Evolutionary conservation across 2,113 vertebrate genomes (phyloP).

Genomic region (Pseudopodoces humilis): DNA sequence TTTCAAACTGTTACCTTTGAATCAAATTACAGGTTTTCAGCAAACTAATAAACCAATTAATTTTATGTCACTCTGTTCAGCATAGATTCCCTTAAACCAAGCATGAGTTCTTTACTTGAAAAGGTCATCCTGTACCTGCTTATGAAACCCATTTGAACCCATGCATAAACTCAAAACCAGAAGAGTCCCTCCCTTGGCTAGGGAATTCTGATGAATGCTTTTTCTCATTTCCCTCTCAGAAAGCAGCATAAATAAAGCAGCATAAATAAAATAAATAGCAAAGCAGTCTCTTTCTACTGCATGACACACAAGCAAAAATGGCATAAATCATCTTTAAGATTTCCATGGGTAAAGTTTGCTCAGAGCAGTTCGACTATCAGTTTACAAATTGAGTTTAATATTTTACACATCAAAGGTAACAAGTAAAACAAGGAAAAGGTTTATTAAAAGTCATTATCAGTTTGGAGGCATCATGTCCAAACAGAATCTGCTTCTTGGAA

Average conservation of each 20-base stretch:
- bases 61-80: background rate
- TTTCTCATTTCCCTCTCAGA: background rate
- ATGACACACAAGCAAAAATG: background rate
- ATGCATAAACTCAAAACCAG: background rate
- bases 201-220: background rate
- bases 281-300: background rate
- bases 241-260: background rate
- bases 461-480: background rate
- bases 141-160: background rate
- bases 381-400: slow-evolving; percentile 10
- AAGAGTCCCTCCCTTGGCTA: background rate
- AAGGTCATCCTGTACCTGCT: background rate
- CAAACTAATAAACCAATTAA: background rate
- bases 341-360: background rate
- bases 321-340: slow-evolving; percentile 16
- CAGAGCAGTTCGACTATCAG: background rate
- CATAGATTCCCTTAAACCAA: background rate
- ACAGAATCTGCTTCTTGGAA: background rate
- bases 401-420: background rate
- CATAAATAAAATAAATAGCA: slow-evolving; percentile 44
- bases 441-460: background rate
- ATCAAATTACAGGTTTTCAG: background rate
- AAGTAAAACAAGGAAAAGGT: background rate
- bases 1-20: background rate
- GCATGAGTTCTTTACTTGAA: background rate